A percentile compares a stretch with the other conserved stretches of the same genome.
phyloP scores from a whole-genome alignment of 2,113 vertebrate species.

The Phylloscopus whistleri region DNA sequence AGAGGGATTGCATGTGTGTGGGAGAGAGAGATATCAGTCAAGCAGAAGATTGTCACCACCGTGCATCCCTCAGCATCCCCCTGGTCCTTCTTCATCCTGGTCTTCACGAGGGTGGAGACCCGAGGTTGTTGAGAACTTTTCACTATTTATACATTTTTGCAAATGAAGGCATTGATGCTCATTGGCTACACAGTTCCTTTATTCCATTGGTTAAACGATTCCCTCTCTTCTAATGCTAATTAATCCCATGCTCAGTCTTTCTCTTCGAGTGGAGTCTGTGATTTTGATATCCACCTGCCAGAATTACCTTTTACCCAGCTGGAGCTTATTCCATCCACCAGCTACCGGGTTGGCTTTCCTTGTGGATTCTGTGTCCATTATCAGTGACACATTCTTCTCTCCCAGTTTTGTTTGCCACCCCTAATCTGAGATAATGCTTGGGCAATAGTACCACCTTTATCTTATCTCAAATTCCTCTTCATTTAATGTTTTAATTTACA shows the following conservation, averaged over 20 bases:
- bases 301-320: not conserved
- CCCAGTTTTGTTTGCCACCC: not conserved
- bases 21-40: not conserved
- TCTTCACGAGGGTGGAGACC: not conserved
- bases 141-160: not conserved
- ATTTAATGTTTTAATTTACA: not conserved
- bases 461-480: not conserved
- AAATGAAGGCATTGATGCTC: not conserved
- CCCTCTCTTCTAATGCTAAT: not conserved
- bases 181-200: not conserved
- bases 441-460: not conserved
- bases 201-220: not conserved
- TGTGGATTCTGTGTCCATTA: not conserved
- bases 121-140: not conserved
- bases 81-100: not conserved
- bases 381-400: not conserved
- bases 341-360: not conserved
- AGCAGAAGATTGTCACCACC: not conserved
- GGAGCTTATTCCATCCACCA: not conserved
- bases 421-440: not conserved
- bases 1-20: rapidly evolving
- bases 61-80: not conserved
- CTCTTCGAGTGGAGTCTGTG: rapidly evolving
- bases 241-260: not conserved
- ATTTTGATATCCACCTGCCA: rapidly evolving